These are phyloP conservation scores for Hyperoplus lanceolatus DNA, from an alignment of 2,797 vertebrate genomes.

Conservation along the genomic window DNA sequence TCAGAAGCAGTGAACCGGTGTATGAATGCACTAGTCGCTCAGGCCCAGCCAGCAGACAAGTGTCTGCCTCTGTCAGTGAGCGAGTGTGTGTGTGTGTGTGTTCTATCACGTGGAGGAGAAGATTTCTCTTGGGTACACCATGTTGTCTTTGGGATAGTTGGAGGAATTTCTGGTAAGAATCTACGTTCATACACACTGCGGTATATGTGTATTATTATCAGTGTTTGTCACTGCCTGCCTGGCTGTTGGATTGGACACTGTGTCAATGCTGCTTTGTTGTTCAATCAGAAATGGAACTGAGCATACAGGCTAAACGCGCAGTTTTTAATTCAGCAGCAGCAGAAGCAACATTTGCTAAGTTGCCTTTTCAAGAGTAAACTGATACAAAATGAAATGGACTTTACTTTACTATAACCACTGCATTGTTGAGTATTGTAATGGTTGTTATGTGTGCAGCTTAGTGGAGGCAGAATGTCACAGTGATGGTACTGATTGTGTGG, in stretches of 20 bases:
- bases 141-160: constrained; percentile 68
- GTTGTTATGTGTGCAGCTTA: constrained; percentile 17
- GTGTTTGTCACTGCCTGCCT: not conserved
- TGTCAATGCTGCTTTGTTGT: not conserved
- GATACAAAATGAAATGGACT: not conserved
- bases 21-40: constrained; percentile 47
- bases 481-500: constrained; percentile 39
- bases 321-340: not conserved
- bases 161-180: constrained; percentile 69
- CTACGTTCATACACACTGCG: constrained; percentile 1
- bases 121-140: constrained; percentile 58
- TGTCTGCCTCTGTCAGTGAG: constrained; percentile 37
- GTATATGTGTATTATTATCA: not conserved
- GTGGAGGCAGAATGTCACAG: constrained; percentile 14
- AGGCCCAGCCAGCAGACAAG: constrained; percentile 26
- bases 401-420: constrained; percentile 22
- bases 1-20: constrained; percentile 53
- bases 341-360: constrained; percentile 8
- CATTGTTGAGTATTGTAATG: constrained; percentile 18
- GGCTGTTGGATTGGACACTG: not conserved
- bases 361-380: not conserved
- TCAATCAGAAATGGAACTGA: constrained; percentile 25
- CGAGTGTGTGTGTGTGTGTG: constrained; percentile 11
- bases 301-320: not conserved
- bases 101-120: constrained; percentile 59